Evolutionary conservation across 2,113 vertebrate species (phyloP).

Genomic region (Varanus komodoensis): DNA sequence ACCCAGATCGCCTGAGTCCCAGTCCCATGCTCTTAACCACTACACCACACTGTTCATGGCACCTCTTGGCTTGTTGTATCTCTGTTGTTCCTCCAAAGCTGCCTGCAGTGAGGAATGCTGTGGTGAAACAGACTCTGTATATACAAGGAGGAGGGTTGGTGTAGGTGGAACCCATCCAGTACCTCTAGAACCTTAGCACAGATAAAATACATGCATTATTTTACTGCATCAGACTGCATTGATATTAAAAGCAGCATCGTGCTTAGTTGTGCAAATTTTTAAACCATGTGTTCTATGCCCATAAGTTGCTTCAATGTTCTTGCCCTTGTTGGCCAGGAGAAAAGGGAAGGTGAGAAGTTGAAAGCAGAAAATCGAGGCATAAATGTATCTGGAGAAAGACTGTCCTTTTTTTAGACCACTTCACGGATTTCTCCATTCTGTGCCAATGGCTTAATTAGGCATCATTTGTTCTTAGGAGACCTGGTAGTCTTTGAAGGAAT

Average conservation of each 20-base stretch:
- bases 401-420: not conserved
- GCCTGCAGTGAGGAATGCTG: not conserved
- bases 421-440: not conserved
- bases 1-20: no score
- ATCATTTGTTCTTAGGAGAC: not conserved
- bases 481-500: not conserved
- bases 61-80: no score
- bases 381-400: not conserved
- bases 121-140: not conserved
- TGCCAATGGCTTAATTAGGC: not conserved
- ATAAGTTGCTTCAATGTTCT: not conserved
- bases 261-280: not conserved
- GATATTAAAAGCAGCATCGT: not conserved
- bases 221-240: not conserved
- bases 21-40: no score
- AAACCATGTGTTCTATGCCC: not conserved
- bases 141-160: no score
- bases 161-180: no score
- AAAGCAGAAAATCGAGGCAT: not conserved
- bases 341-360: not conserved
- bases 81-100: not conserved
- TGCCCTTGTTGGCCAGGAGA: not conserved
- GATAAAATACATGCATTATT: not conserved
- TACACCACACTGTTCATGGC: not conserved
- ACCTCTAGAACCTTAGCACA: not conserved